Base-by-base conservation (phyloP, 2,797 vertebrate species). In the Anguilla obscura region DNA sequence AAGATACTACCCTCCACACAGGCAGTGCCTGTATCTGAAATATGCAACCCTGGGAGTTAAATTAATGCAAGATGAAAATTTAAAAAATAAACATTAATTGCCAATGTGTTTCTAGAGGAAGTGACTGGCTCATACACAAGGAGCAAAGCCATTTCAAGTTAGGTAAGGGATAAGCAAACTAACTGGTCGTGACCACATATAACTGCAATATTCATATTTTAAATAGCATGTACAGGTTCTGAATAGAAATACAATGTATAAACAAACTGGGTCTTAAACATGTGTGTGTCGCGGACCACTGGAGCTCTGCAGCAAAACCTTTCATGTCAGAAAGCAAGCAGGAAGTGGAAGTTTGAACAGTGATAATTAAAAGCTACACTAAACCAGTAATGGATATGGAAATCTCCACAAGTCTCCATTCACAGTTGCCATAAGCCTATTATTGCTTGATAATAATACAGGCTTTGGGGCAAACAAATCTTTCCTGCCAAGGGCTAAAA, bases 311-410 rank as follows among this genome's bases (percentile, higher is more conserved):
- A 63, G 91, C 45, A 0, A 92, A 86, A 0, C 80, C 92, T 93
- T 95, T 94, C 89, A 93, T 90, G 93, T 90, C 90, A 88, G 90
- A 89, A 91, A 90, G 89, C 86, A 92, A 85, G 90, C 90, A 93
- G 91, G 93, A 93, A 93, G 91, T 58, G n/a, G 87, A 89, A 88
- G 88, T 88, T 94, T 90, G 89, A 92, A 88, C 93, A 90, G 91
- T 91, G 88, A 86, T 95, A 93, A 96, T 94, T 95, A 93, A 92
- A 95, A 87, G 88, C 90, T 93, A 58, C 85, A 88, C 86, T 92
- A 92, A 91, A 90, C 89, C 87, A 91, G 91, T 91, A 89, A 88
- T 87, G 91, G 89, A 92, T 85, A 92, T 88, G 85, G 86, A 85
- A 91, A 56, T 86, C 88, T 90, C 90, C 85, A 89, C 85, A 90